Conservation (phyloP, 1,140 invertebrate species). For the Bombus superbus region DNA sequence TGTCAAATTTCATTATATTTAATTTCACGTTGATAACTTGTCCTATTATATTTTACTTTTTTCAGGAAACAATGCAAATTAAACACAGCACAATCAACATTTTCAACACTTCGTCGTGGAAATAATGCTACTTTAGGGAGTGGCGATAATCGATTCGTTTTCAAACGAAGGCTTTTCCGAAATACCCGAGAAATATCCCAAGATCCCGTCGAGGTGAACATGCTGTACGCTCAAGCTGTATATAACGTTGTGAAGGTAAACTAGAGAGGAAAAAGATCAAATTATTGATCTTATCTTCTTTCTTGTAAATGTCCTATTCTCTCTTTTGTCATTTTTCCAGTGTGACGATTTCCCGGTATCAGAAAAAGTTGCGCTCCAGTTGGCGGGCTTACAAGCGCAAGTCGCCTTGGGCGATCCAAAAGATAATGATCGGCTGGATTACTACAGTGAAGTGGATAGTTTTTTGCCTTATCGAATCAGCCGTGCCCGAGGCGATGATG, state of each 20-base stretch:
- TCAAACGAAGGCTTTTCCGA: conserved; percentile 95
- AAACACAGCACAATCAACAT: conserved; percentile 82
- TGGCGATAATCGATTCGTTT: conserved; percentile 96
- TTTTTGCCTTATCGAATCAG: conserved; percentile 92
- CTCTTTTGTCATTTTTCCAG: conserved; percentile 80
- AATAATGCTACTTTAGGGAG: conserved; percentile 87
- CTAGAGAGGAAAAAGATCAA: background rate
- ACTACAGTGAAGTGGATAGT: conserved; percentile 91
- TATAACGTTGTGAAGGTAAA: conserved; percentile 95
- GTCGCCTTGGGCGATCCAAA: conserved; percentile 95
- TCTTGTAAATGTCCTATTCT: background rate
- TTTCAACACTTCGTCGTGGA: conserved; percentile 84
- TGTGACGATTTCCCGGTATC: conserved; percentile 97
- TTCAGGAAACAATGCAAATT: conserved; percentile 86
- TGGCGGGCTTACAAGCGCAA: conserved; percentile 96
- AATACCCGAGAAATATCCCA: conserved; percentile 95
- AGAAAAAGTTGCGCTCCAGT: conserved; percentile 96
- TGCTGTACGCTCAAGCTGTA: conserved; percentile 97
- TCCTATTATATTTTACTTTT: background rate
- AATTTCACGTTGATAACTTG: background rate
- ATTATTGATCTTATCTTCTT: background rate
- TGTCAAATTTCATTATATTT: background rate
- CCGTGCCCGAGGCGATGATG: conserved; percentile 88
- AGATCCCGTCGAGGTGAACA: conserved; percentile 97
- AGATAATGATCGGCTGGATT: conserved; percentile 87